These are phyloP conservation scores for Trachelipus rathkii DNA, from an alignment of 1,140 invertebrate genomes.

Conservation along the genomic window DNA sequence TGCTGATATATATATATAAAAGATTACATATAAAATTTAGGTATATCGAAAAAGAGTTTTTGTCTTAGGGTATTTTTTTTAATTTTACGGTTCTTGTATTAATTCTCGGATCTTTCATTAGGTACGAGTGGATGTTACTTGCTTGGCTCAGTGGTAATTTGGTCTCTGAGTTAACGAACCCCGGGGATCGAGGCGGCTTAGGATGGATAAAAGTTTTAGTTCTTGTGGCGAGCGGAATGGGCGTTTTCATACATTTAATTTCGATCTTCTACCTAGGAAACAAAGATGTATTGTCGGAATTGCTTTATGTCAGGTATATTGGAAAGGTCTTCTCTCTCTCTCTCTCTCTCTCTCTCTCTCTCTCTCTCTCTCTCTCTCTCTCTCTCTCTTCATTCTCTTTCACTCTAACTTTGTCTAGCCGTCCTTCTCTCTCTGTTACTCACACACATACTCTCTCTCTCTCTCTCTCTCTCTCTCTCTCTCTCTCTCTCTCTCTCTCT, in stretches of 20 bases:
- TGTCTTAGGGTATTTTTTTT: too few species aligned
- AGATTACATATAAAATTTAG: too few species aligned
- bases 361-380: background rate
- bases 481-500: too few species aligned
- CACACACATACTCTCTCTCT: too few species aligned
- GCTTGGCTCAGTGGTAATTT: constrained; percentile 93
- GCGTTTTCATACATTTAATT: constrained; percentile 82
- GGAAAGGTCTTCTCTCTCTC: background rate
- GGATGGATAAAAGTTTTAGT: constrained; percentile 74
- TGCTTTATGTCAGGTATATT: constrained; percentile 41
- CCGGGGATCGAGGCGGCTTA: constrained; percentile 85
- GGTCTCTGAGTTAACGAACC: constrained; percentile 93
- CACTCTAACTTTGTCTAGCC: too few species aligned
- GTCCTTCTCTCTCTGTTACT: too few species aligned
- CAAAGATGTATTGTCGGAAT: constrained; percentile 29
- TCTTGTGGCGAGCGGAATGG: constrained; percentile 84
- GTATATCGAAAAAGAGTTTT: too few species aligned
- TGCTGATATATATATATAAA: too few species aligned
- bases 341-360: background rate
- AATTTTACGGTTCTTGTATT: too few species aligned
- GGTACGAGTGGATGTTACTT: constrained; percentile 94
- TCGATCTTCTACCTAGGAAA: constrained; percentile 55
- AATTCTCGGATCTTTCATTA: constrained; percentile 54
- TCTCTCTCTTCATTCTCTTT: too few species aligned
- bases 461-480: too few species aligned